phyloP scores from a whole-genome alignment of 2,113 vertebrate species.

The Gasterosteus nipponicus region DNA sequence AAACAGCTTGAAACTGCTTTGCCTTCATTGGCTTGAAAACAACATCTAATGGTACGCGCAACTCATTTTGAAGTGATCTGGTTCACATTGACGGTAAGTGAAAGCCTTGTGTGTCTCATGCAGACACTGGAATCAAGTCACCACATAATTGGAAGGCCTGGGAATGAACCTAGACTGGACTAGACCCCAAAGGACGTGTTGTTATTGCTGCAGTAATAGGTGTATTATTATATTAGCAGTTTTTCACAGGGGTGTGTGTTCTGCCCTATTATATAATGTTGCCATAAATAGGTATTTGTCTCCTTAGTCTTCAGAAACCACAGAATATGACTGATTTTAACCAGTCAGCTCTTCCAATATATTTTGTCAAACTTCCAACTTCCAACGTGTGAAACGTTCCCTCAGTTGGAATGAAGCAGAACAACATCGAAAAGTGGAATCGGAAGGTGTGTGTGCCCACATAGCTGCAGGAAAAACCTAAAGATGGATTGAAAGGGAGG shows the following conservation, averaged over 20 bases:
- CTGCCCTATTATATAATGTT: background rate
- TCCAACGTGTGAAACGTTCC: slow-evolving; percentile 10
- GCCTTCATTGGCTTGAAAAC: too few relatives aligned
- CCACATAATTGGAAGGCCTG: background rate
- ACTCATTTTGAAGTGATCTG: too few relatives aligned
- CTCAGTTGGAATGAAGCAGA: slow-evolving; percentile 11
- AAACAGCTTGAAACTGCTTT: too few relatives aligned
- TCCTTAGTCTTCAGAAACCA: background rate
- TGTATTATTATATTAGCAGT: background rate
- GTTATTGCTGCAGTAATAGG: background rate
- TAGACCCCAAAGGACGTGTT: background rate
- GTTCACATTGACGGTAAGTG: too few relatives aligned
- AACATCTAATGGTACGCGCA: too few relatives aligned
- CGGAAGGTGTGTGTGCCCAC: background rate
- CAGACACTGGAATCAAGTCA: too few relatives aligned
- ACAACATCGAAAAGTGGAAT: background rate
- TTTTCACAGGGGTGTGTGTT: background rate
- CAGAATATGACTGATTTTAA: too few relatives aligned
- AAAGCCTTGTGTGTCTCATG: background rate
- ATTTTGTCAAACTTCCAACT: background rate
- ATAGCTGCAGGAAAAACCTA: slow-evolving; percentile 8
- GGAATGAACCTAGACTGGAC: background rate
- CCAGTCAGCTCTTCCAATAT: background rate
- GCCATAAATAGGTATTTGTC: background rate
- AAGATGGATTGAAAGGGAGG: slow-evolving; percentile 16